A percentile compares a stretch with the other conserved stretches of the same genome.
Conservation (phyloP, 2,113 vertebrate species). For the Piliocolobus tephrosceles region DNA sequence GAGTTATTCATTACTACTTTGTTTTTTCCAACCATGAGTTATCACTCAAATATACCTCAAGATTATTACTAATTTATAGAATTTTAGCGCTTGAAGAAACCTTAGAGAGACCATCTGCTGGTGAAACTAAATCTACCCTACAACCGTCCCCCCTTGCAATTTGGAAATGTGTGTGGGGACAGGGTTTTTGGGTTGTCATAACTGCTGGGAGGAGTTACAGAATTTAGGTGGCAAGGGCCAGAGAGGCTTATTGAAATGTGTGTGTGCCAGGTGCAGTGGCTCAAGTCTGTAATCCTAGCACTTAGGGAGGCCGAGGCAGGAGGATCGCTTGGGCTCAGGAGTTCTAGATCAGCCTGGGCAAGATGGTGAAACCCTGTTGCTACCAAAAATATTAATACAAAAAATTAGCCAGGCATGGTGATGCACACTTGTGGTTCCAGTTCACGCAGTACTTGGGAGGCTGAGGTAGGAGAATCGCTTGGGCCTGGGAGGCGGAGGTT, state of each 20-base stretch:
- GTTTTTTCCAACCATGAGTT: neutral
- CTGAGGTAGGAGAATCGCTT: too few relatives aligned
- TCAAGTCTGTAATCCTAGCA: too few relatives aligned
- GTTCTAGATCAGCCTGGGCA: too few relatives aligned
- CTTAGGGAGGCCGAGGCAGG: too few relatives aligned
- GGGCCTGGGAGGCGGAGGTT: too few relatives aligned
- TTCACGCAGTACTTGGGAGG: too few relatives aligned
- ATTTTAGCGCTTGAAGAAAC: constrained; percentile 27
- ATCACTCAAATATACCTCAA: constrained; percentile 2
- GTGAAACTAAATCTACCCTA: neutral
- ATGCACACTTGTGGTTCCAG: too few relatives aligned
- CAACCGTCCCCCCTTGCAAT: neutral
- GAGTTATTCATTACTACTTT: constrained; percentile 29
- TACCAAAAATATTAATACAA: too few relatives aligned
- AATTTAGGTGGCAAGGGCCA: neutral
- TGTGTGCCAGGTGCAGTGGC: too few relatives aligned
- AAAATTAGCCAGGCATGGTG: too few relatives aligned
- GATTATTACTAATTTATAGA: constrained; percentile 13
- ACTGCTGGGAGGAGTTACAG: neutral
- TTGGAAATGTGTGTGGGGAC: neutral
- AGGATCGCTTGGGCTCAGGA: too few relatives aligned
- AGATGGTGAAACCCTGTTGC: too few relatives aligned
- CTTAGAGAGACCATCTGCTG: neutral
- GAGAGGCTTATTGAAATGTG: neutral
- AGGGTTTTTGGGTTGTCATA: neutral